Evolutionary conservation across 2,113 vertebrate genomes (phyloP).

Genomic region (Orycteropus afer): DNA sequence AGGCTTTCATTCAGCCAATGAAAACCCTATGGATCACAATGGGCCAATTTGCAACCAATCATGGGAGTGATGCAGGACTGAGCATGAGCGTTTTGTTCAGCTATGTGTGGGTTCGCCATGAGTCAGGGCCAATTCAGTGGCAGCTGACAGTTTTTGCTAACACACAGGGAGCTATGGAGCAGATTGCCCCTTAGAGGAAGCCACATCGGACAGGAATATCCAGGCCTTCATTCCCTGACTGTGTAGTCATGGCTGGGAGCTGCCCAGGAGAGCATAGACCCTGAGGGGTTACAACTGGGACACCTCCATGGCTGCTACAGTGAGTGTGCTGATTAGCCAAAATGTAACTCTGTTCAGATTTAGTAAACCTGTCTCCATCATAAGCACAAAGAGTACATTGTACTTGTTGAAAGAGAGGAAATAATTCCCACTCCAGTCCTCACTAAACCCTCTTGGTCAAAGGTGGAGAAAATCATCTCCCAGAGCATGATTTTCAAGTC

Average conservation of each 20-base stretch:
- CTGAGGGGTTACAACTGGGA: too few species aligned
- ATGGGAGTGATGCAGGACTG: neutral
- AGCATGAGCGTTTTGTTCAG: too few species aligned
- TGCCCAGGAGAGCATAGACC: neutral
- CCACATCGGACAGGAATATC: neutral
- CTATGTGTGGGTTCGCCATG: too few species aligned
- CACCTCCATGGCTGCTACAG: neutral
- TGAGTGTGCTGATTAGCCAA: neutral
- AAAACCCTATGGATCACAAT: too few species aligned
- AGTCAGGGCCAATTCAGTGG: too few species aligned
- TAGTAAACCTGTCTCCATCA: neutral
- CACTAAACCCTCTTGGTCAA: neutral
- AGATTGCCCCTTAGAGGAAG: neutral
- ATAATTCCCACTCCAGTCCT: neutral
- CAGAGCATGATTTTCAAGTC: neutral
- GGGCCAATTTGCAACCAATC: too few species aligned
- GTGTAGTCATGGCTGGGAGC: neutral
- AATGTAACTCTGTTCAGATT: neutral
- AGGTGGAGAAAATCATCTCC: neutral
- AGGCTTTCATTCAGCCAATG: too few species aligned
- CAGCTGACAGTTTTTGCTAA: neutral
- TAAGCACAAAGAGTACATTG: neutral
- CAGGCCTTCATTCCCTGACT: fast-evolving
- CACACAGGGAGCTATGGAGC: neutral
- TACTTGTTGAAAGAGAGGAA: neutral